These are phyloP conservation scores for Zaprionus bogoriensis DNA, from an alignment of 2,888 invertebrate genomes.

Conservation along the genomic window DNA sequence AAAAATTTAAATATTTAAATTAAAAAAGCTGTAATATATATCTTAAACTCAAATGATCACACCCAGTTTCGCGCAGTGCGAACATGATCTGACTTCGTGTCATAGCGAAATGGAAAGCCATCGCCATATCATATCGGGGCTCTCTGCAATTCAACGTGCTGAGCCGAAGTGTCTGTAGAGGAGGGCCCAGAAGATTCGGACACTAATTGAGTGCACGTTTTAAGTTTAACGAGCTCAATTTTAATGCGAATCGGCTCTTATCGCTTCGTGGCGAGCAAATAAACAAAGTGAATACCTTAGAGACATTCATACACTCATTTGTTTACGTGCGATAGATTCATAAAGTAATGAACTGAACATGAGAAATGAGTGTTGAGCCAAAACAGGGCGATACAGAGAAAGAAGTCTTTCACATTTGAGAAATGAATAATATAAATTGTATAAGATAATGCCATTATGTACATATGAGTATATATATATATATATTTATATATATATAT, in stretches of 20 bases:
- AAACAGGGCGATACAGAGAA: too few relatives aligned
- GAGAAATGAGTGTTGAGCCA: too few relatives aligned
- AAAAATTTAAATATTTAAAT: too few relatives aligned
- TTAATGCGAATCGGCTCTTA: too few relatives aligned
- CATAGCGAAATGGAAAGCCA: neutral
- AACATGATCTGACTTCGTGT: slow-evolving; percentile 8
- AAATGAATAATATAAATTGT: slow-evolving; percentile 3
- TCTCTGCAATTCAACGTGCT: slow-evolving; percentile 7
- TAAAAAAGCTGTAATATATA: too few relatives aligned
- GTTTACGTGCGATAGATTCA: too few relatives aligned
- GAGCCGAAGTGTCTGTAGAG: slow-evolving; percentile 8
- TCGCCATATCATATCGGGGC: neutral
- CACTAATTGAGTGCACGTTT: slow-evolving; percentile 21
- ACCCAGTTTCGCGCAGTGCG: slow-evolving; percentile 24
- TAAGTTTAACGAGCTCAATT: too few relatives aligned
- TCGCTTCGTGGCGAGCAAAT: slow-evolving; percentile 3
- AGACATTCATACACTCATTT: too few relatives aligned
- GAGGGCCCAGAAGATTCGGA: slow-evolving; percentile 10
- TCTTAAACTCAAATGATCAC: too few relatives aligned
- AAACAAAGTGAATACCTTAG: slow-evolving; percentile 17
- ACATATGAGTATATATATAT: neutral
- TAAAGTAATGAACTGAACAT: too few relatives aligned
- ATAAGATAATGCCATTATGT: neutral
- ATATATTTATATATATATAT: neutral
- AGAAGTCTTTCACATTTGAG: too few relatives aligned